Percentiles rank a stretch among this genome's conserved stretches.
phyloP scores from a whole-genome alignment of 2,113 vertebrate species.

The Thamnaconus septentrionalis region DNA sequence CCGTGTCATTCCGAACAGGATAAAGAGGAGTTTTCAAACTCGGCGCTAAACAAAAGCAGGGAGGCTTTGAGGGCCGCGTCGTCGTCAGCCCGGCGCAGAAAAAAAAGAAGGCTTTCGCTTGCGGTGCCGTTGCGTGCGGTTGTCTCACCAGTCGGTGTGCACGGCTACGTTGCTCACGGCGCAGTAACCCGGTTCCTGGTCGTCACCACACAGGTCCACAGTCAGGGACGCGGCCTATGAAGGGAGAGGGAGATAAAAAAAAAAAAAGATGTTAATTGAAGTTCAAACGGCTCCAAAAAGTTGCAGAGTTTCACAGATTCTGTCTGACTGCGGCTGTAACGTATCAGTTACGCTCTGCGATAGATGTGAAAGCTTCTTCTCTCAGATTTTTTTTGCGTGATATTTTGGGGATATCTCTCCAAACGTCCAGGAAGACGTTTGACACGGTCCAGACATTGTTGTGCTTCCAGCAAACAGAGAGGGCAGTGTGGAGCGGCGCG shows the following conservation, averaged over 20 bases:
- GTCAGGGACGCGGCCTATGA: slow-evolving; percentile 92
- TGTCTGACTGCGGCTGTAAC: too few species aligned
- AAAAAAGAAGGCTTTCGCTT: background rate
- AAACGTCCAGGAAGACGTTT: too few species aligned
- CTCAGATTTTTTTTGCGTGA: too few species aligned
- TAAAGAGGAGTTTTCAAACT: background rate
- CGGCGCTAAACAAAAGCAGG: too few species aligned
- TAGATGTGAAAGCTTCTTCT: too few species aligned
- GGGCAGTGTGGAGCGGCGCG: too few species aligned
- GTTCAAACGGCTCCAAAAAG: background rate
- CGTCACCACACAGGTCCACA: slow-evolving; percentile 91
- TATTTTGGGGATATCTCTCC: too few species aligned
- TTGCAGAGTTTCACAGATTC: too few species aligned
- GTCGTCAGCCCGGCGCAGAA: background rate
- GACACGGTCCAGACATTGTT: too few species aligned
- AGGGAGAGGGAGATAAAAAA: slow-evolving; percentile 9
- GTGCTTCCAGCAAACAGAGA: too few species aligned
- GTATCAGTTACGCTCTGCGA: too few species aligned
- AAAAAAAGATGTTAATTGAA: background rate
- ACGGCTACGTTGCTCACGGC: slow-evolving; percentile 91
- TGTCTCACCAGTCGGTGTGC: slow-evolving; percentile 89
- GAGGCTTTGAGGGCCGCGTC: too few species aligned
- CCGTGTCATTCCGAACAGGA: slow-evolving; percentile 9
- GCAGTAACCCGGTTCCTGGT: slow-evolving; percentile 92
- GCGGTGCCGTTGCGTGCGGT: background rate